These are phyloP conservation scores for Echinometra lucunter DNA, from an alignment of 53 echinoderm and acorn worm species.

Conservation along the genomic window DNA sequence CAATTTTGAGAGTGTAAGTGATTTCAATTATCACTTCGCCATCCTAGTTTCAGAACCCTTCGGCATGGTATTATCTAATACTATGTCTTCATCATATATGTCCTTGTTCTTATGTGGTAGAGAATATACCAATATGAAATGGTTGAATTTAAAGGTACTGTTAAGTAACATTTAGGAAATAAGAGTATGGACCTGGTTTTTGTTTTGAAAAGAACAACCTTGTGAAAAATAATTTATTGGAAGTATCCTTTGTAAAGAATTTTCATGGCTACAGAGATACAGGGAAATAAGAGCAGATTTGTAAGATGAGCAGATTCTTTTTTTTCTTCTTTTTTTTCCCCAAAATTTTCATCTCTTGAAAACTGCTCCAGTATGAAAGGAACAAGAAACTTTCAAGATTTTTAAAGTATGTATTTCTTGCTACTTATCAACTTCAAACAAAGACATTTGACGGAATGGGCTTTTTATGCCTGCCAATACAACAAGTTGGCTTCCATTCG, in stretches of 20 bases:
- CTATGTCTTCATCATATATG: slow-evolving; percentile 12
- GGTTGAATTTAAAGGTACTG: neutral
- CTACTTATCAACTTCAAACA: neutral
- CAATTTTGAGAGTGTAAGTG: slow-evolving; percentile 63
- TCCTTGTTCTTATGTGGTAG: slow-evolving; percentile 6
- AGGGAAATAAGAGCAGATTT: neutral
- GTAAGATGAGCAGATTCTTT: neutral
- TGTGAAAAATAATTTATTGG: neutral
- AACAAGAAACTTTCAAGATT: neutral
- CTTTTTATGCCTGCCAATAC: too few species aligned
- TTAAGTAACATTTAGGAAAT: neutral
- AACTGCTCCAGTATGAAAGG: neutral
- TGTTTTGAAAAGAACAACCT: neutral
- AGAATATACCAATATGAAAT: neutral
- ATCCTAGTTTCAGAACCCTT: slow-evolving; percentile 43
- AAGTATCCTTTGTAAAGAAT: neutral
- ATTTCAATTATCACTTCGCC: slow-evolving; percentile 65
- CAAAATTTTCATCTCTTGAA: neutral
- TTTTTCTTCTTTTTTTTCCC: too few species aligned
- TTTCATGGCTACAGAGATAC: neutral
- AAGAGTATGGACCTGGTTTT: neutral
- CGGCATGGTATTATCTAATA: slow-evolving; percentile 32
- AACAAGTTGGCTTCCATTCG: too few species aligned
- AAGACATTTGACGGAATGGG: too few species aligned
- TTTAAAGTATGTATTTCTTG: neutral